Base-by-base conservation (phyloP, 2,113 vertebrate genomes). In the Pitta sordida region DNA sequence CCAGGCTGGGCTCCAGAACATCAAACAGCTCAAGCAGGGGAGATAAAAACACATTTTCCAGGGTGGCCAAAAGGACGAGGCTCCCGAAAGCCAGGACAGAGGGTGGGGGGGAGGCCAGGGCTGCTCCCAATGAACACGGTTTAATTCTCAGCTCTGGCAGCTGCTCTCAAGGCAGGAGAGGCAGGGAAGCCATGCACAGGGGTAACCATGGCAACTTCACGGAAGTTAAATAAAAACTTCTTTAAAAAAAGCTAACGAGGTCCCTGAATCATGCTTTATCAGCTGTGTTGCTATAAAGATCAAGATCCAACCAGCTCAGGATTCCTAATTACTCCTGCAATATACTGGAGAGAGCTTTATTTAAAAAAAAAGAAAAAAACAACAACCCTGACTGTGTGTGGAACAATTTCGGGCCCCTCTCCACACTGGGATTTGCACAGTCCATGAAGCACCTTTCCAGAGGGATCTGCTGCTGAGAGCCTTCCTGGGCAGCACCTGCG, bases 161-260 rank as follows among this genome's bases (percentile, higher is more conserved):
- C 94, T 96, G 95, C 87, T 88, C 93, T 93, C 73, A 68, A 90
- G 93, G 91, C 91, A 48, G 77, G 85, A 80, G 92, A 96, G 79
- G 93, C 91, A 90, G 58, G 60, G 93, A 90, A 95, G 85, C 91
- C 76, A 87, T 83, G 87, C 95, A 89, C 91, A 94, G 70, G 70
- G 41, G 98, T 98, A 97, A 97, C 98, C 97, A 98, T 97, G 97
- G 97, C 97, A 98, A 98, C 97, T 92, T 82, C 81, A 74, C 74
- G 86, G 94, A 96, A 97, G 95, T 97, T 97, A 95, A 95, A 97
- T 97, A 97, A 96, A 97, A 97, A 96, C 95, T 95, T 93, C 88
- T 95, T 82, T 90, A 96, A 96, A 97, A 97, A 97, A 91, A 95
- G 96, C 86, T 94, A 92, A 94, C 86, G 76, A 97, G 96, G 95